Base-by-base conservation (phyloP, 92 coral and sea anemone species). In the Parazoanthus swiftii region DNA sequence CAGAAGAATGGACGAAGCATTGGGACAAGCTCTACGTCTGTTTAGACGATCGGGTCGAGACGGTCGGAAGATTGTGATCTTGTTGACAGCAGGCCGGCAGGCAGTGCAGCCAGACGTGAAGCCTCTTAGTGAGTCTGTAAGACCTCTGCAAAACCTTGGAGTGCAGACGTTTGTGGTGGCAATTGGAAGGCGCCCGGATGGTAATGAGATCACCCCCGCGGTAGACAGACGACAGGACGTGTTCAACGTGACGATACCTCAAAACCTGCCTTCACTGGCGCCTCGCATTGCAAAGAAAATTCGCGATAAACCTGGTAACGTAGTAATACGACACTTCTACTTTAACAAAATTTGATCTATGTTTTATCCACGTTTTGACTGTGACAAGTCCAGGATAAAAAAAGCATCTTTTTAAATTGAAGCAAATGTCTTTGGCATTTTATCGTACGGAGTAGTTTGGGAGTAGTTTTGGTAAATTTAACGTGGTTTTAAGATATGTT, bases 161-260 rank as follows among this genome's bases (percentile, higher is more conserved):
- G 95, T 93, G 13, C 91, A 91, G 82, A 85, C 93, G 82, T 92
- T 92, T 77, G 97, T 91, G 38, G 91, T 96, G 7, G 95, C 96
- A 44, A 85, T 86, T 48, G 83, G 89, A 36, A 10, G 35, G 9
- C 39, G 43, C 38, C 81, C 83, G 76, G 71, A 58, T 37, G 46
- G 58, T 29, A 50, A 18, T 25, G 84, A 88, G 50, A 85, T 92
- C 25, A 46, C 43, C 14, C 65, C 74, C 39, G 89, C 85, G 18
- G 92, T 92, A 48, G 92, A 91, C 68, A 78, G 75, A 42, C 84
- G 70, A 25, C 83, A 86, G 50, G 92, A 89, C 44, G 56, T 89
- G 13, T 85, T 91, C 73, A 59, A 79, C 68, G 76, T 91, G 26
- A 80, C 88, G 39, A 70, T 71, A 11, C 88, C 80, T 37, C 80